These are phyloP conservation scores for Drosophila greeni DNA, from an alignment of 2,888 invertebrate species.

Conservation along the genomic window DNA sequence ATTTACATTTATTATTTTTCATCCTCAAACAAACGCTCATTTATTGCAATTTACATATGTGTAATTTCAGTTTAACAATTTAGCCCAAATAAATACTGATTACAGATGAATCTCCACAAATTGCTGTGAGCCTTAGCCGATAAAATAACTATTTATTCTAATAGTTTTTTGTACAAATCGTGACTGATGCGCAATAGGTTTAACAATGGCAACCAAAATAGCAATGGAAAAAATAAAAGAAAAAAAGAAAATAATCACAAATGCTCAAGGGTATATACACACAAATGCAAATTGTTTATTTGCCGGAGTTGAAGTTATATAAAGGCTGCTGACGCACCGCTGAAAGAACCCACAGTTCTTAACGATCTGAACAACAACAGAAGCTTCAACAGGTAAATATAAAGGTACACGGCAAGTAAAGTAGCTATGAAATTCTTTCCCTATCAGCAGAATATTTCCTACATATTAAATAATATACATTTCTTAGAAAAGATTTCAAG, in stretches of 20 bases:
- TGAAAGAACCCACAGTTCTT: constrained; percentile 27
- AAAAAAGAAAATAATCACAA: constrained; percentile 5
- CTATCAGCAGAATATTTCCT: not conserved
- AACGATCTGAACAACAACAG: constrained; percentile 21
- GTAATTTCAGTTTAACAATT: constrained; percentile 1
- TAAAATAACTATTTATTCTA: constrained; percentile 11
- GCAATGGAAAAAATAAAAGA: constrained; percentile 1
- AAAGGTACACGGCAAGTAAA: constrained; percentile 1
- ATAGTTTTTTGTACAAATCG: constrained; percentile 10
- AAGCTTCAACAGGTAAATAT: not conserved
- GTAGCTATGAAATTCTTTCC: not conserved
- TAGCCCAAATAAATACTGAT: not conserved
- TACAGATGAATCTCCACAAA: constrained; percentile 6
- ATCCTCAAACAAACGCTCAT: not conserved
- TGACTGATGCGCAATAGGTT: constrained; percentile 22
- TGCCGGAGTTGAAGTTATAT: constrained; percentile 29
- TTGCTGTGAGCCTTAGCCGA: not conserved
- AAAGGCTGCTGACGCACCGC: constrained; percentile 24
- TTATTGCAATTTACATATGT: constrained; percentile 8
- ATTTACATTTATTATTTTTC: not conserved
- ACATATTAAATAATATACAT: not conserved
- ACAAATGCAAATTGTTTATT: constrained; percentile 21
- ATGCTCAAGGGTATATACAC: constrained; percentile 1
- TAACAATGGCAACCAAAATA: constrained; percentile 14
- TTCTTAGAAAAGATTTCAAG: too few species aligned